These are phyloP conservation scores for Okapia johnstoni DNA, from an alignment of 2,113 vertebrate genomes.

Conservation along the genomic window DNA sequence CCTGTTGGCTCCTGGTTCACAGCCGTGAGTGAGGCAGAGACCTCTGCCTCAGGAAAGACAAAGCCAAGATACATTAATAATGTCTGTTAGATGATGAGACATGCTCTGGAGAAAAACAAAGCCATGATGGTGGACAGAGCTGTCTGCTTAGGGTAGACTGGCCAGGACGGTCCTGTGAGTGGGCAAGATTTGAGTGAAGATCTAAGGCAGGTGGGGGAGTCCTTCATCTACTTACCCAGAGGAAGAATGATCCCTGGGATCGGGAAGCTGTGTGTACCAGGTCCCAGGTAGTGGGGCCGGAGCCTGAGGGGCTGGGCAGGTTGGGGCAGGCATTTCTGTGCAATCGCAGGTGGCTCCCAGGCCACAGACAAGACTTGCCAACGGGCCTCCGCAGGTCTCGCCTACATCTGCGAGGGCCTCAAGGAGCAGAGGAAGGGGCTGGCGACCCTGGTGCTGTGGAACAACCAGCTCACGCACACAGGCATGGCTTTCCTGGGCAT, in stretches of 20 bases:
- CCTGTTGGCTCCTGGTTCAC: not conserved
- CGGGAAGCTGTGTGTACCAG: not conserved
- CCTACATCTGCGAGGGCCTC: constrained; percentile 93
- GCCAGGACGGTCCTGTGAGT: fast-evolving
- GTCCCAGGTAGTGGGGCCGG: not conserved
- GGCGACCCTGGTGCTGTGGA: constrained; percentile 94
- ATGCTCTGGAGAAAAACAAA: not conserved
- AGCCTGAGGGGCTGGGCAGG: not conserved
- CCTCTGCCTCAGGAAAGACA: not conserved
- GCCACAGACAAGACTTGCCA: not conserved
- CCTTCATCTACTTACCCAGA: not conserved
- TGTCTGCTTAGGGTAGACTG: not conserved
- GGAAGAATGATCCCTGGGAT: not conserved
- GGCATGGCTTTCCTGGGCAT: constrained; percentile 94
- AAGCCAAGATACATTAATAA: too few relatives aligned
- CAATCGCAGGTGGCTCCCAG: fast-evolving
- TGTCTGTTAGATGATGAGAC: not conserved
- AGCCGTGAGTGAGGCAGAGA: not conserved
- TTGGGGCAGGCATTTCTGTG: fast-evolving
- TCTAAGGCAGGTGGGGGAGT: not conserved
- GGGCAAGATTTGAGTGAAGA: fast-evolving
- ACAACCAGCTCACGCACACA: constrained; percentile 96
- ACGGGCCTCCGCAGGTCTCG: constrained; percentile 81
- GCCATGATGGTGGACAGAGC: fast-evolving
- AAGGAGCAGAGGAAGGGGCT: constrained; percentile 95